These are phyloP conservation scores for Heliconius eleuchia DNA, from an alignment of 1,140 invertebrate species.

Conservation along the genomic window DNA sequence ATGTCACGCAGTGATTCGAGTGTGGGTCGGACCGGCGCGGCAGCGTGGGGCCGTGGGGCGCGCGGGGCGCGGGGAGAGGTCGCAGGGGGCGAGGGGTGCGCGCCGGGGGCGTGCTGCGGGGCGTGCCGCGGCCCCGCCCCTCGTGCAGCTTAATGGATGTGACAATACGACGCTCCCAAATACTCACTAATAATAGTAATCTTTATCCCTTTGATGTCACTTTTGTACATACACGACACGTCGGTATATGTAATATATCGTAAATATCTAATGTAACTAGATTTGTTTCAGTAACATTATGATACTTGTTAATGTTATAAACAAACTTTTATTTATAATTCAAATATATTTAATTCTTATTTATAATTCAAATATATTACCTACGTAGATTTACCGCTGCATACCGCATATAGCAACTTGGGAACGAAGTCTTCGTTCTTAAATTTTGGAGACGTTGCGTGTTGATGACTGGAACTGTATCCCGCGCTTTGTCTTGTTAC, in stretches of 20 bases:
- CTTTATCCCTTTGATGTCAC: slow-evolving; percentile 58
- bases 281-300: neutral
- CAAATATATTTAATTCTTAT: neutral
- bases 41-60: slow-evolving; percentile 43
- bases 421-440: too few relatives aligned
- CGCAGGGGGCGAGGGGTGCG: slow-evolving; percentile 52
- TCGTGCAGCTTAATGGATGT: slow-evolving; percentile 71
- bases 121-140: slow-evolving; percentile 64
- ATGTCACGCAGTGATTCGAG: slow-evolving; percentile 47
- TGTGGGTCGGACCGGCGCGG: slow-evolving; percentile 28
- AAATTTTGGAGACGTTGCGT: too few relatives aligned
- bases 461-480: too few relatives aligned
- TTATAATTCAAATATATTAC: too few relatives aligned
- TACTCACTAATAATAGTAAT: slow-evolving; percentile 71
- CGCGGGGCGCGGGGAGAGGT: slow-evolving; percentile 32
- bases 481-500: too few relatives aligned
- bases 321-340: neutral
- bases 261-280: neutral
- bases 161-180: slow-evolving; percentile 75
- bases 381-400: too few relatives aligned
- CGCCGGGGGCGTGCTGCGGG: slow-evolving; percentile 50
- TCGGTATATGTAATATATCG: neutral
- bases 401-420: too few relatives aligned
- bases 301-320: too few relatives aligned
- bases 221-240: slow-evolving; percentile 44